Conservation (phyloP, 2,113 vertebrate species). For the Sprattus sprattus region DNA sequence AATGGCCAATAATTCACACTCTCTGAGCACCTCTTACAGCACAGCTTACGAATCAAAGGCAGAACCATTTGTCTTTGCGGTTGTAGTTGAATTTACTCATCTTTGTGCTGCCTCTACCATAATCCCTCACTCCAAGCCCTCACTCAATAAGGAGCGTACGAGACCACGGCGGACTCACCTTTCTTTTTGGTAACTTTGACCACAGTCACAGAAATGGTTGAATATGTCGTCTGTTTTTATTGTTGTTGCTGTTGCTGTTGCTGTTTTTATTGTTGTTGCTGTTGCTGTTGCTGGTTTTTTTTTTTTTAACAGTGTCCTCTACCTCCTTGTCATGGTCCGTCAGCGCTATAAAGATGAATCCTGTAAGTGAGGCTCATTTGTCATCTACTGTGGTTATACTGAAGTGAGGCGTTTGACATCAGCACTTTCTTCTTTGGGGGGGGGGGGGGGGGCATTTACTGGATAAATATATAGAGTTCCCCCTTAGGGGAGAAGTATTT, state of each 20-base stretch:
- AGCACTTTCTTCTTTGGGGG: no score
- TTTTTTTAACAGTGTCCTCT: neutral
- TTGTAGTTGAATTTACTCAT: slow-evolving; percentile 26
- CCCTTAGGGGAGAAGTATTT: neutral
- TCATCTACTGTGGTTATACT: neutral
- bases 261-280: no score
- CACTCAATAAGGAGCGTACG: slow-evolving; percentile 21
- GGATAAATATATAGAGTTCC: neutral
- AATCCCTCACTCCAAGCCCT: slow-evolving; percentile 28
- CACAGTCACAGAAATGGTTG: neutral
- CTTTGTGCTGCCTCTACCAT: slow-evolving; percentile 7
- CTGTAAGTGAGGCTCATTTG: neutral
- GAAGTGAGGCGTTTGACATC: neutral
- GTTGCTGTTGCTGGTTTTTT: neutral
- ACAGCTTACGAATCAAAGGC: neutral
- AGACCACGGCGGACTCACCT: slow-evolving; percentile 28
- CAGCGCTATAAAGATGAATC: neutral
- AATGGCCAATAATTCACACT: slow-evolving; percentile 26
- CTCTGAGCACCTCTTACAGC: neutral
- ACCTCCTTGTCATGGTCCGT: neutral
- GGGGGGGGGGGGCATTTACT: neutral
- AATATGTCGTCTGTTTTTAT: neutral
- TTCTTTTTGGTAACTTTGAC: neutral
- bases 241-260: neutral
- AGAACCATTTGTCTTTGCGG: slow-evolving; percentile 14